Evolutionary conservation across 1,140 invertebrate genomes (phyloP).

Genomic region (Ganaspis sp.): DNA sequence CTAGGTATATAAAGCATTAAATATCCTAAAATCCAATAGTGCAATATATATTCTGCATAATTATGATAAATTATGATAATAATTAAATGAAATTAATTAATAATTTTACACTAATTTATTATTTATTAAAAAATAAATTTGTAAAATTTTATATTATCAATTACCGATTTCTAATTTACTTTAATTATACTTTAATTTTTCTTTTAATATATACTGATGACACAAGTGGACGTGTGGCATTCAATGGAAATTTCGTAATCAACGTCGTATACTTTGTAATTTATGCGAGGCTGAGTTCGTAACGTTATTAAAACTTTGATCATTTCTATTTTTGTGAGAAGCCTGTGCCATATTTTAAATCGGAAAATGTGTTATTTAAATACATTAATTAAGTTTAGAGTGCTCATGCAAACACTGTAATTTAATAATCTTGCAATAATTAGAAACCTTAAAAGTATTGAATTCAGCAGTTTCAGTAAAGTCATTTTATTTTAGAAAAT

Average conservation of each 20-base stretch:
- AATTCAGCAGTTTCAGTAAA: too few species aligned
- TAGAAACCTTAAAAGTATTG: too few species aligned
- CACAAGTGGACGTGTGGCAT: conserved; percentile 22
- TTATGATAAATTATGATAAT: background rate
- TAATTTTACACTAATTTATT: too few species aligned
- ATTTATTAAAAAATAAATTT: background rate
- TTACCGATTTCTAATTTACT: background rate
- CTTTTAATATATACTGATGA: conserved; percentile 15
- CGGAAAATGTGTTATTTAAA: background rate
- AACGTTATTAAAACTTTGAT: conserved; percentile 29
- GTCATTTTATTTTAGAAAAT: too few species aligned
- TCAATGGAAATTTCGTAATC: conserved; percentile 19
- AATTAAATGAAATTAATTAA: background rate
- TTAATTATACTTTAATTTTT: conserved; percentile 27
- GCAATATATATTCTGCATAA: too few species aligned
- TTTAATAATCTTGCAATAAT: background rate
- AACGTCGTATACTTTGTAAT: conserved; percentile 4
- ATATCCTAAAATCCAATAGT: too few species aligned
- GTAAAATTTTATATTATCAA: background rate
- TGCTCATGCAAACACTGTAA: background rate
- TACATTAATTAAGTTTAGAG: background rate
- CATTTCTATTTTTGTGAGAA: conserved; percentile 29
- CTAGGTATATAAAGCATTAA: too few species aligned
- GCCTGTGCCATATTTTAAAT: conserved; percentile 10
- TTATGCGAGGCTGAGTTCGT: conserved; percentile 26